Percentiles rank a stretch among this genome's conserved stretches.
Conservation (phyloP, 1,140 invertebrate genomes). For the Bombus affinis region DNA sequence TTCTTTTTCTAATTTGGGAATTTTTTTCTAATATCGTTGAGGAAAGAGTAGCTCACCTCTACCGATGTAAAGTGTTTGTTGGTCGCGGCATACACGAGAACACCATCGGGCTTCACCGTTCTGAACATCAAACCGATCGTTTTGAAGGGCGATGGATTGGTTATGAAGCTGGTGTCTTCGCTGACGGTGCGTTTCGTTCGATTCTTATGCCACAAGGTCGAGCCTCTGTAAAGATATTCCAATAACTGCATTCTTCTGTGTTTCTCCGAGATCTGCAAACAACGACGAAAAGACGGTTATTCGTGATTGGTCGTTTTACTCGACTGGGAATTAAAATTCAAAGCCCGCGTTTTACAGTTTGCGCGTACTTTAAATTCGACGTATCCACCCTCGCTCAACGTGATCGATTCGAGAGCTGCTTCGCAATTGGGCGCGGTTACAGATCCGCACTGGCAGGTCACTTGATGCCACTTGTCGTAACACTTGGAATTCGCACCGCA, state of each 20-base stretch:
- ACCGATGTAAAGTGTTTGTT: constrained; percentile 94
- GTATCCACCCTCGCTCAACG: constrained; percentile 89
- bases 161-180: constrained; percentile 60
- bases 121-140: constrained; percentile 91
- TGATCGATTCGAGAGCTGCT: constrained; percentile 90
- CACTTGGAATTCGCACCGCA: constrained; percentile 89
- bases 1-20: not conserved
- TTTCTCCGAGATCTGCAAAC: constrained; percentile 87
- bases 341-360: too few species aligned
- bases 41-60: constrained; percentile 82
- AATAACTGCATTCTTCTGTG: constrained; percentile 92
- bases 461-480: constrained; percentile 91
- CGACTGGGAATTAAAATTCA: too few species aligned
- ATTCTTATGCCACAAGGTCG: constrained; percentile 86
- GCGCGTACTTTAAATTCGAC: constrained; percentile 86
- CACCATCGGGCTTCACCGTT: constrained; percentile 89
- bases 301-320: too few species aligned
- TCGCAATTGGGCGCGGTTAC: constrained; percentile 91
- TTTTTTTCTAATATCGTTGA: not conserved
- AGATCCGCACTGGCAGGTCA: constrained; percentile 87
- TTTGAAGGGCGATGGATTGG: constrained; percentile 84
- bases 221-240: constrained; percentile 89
- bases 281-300: not conserved
- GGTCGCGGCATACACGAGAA: constrained; percentile 92
- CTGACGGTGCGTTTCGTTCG: constrained; percentile 69